A percentile compares a stretch with the other conserved stretches of the same genome.
Conservation (phyloP, 2,113 vertebrate genomes). For the Platysteira castanea region DNA sequence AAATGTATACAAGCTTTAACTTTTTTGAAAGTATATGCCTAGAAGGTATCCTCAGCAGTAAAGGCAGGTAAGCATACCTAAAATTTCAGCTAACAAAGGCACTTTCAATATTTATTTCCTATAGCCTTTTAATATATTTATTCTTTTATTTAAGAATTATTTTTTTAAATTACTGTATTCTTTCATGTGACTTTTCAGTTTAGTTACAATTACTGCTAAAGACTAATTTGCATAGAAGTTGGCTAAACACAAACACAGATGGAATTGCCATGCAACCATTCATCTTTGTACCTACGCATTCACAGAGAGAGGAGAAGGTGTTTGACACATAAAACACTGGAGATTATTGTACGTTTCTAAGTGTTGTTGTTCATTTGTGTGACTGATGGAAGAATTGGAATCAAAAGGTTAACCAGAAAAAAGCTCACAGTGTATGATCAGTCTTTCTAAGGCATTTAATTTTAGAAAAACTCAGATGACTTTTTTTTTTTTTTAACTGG, state of each 20-base stretch:
- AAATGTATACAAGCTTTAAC: not conserved
- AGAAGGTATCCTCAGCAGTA: not conserved
- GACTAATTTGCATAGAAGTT: not conserved
- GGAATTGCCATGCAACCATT: not conserved
- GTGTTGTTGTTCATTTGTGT: not conserved
- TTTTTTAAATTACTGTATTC: not conserved
- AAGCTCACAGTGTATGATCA: not conserved
- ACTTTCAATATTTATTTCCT: not conserved
- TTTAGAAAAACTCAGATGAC: not conserved
- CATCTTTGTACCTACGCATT: not conserved
- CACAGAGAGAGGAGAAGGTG: not conserved
- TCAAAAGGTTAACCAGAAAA: not conserved
- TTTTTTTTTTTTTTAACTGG: not conserved
- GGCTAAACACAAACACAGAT: not conserved
- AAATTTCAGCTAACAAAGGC: not conserved
- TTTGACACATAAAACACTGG: not conserved
- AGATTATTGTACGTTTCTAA: not conserved
- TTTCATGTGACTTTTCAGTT: not conserved
- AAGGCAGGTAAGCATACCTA: not conserved
- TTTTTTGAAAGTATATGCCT: not conserved
- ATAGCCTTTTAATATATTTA: not conserved
- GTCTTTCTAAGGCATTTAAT: not conserved
- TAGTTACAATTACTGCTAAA: not conserved
- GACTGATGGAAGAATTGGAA: not conserved
- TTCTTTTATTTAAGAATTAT: not conserved